These are phyloP conservation scores for Lutjanus argentimaculatus DNA, from an alignment of 2,797 vertebrate species.

Conservation along the genomic window DNA sequence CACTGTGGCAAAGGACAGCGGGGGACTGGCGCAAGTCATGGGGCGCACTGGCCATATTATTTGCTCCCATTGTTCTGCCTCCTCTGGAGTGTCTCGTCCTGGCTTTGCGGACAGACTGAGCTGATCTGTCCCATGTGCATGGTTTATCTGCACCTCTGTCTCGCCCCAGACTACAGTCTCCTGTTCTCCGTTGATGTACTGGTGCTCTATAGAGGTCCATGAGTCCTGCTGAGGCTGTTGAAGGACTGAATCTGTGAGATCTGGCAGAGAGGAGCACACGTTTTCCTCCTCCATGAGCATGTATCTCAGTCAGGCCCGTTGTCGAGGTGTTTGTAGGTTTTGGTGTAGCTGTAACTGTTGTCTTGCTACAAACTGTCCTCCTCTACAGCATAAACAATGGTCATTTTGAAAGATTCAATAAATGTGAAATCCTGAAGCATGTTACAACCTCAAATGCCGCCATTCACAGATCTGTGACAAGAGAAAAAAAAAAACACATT, in stretches of 20 bases:
- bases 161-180: slow-evolving; percentile 28
- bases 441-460: slow-evolving; percentile 3
- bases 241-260: slow-evolving; percentile 40
- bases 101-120: slow-evolving; percentile 5
- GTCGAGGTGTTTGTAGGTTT: slow-evolving; percentile 18
- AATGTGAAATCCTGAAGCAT: slow-evolving; percentile 20
- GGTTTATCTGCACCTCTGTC: slow-evolving; percentile 39
- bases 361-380: slow-evolving; percentile 47
- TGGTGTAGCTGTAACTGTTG: slow-evolving; percentile 13
- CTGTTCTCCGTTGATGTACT: slow-evolving; percentile 58
- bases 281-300: slow-evolving; percentile 77
- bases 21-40: slow-evolving; percentile 62
- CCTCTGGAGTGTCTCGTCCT: slow-evolving; percentile 34
- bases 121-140: slow-evolving; percentile 14
- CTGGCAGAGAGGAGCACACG: slow-evolving; percentile 41
- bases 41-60: slow-evolving; percentile 61
- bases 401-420: slow-evolving; percentile 42
- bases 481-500: slow-evolving; percentile 15
- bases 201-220: slow-evolving; percentile 33
- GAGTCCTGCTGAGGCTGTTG: slow-evolving; percentile 40
- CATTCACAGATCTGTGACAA: slow-evolving; percentile 54
- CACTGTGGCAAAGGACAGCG: slow-evolving; percentile 79
- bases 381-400: slow-evolving; percentile 14
- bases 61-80: slow-evolving; percentile 67
- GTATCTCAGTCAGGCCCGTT: slow-evolving; percentile 30